Conservation (phyloP, 1,140 invertebrate species). For the Fopius arisanus region DNA sequence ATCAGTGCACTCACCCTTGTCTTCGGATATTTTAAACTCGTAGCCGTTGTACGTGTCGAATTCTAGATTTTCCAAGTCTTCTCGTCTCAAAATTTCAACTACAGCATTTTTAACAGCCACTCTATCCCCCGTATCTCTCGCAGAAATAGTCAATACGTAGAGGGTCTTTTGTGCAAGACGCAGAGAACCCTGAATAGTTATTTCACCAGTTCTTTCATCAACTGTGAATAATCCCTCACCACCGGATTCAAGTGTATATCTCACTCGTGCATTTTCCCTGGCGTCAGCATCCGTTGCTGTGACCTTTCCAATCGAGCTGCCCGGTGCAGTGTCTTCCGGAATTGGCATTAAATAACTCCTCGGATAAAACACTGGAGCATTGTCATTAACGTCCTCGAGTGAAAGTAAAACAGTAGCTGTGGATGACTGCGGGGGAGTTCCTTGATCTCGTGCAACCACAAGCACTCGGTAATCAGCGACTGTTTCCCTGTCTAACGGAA, state of each 20-base stretch:
- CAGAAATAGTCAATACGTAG: slow-evolving; percentile 78
- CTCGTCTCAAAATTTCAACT: slow-evolving; percentile 82
- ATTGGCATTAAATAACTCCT: slow-evolving; percentile 79
- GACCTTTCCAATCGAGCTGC: slow-evolving; percentile 75
- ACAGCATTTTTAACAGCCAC: slow-evolving; percentile 75
- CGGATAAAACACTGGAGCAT: slow-evolving; percentile 88
- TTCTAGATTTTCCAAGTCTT: slow-evolving; percentile 73
- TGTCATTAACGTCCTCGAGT: slow-evolving; percentile 91
- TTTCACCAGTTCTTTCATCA: slow-evolving; percentile 78
- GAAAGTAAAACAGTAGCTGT: slow-evolving; percentile 84
- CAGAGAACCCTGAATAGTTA: slow-evolving; percentile 73
- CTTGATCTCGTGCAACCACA: slow-evolving; percentile 92
- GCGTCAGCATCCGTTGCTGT: slow-evolving; percentile 82
- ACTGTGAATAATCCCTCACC: slow-evolving; percentile 80
- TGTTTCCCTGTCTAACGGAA: slow-evolving; percentile 83
- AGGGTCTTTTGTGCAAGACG: slow-evolving; percentile 71
- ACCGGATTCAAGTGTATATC: slow-evolving; percentile 80
- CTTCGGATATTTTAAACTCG: slow-evolving; percentile 82
- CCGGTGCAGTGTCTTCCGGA: slow-evolving; percentile 71
- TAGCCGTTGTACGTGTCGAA: slow-evolving; percentile 80
- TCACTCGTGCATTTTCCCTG: slow-evolving; percentile 82
- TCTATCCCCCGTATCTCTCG: slow-evolving; percentile 80
- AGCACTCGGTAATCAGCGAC: slow-evolving; percentile 80
- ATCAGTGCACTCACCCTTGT: slow-evolving; percentile 72
- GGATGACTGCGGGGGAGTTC: slow-evolving; percentile 84